A percentile compares a stretch with the other conserved stretches of the same genome.
These are phyloP conservation scores for Yponomeuta cagnagella DNA, from an alignment of 2,888 invertebrate genomes.

Conservation along the genomic window DNA sequence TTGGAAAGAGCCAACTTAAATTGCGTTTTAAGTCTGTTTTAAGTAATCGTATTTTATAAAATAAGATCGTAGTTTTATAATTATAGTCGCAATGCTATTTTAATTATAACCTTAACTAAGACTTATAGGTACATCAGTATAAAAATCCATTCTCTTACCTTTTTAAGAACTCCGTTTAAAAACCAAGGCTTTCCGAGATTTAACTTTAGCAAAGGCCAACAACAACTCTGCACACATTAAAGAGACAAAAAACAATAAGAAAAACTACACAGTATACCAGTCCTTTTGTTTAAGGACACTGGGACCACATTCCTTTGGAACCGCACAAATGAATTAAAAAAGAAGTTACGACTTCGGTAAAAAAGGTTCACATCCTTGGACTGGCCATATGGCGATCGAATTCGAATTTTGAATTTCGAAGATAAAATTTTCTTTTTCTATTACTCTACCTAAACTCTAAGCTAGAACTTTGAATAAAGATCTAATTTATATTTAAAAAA, in stretches of 20 bases:
- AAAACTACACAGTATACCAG: constrained; percentile 51
- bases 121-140: too few relatives aligned
- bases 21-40: too few relatives aligned
- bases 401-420: constrained; percentile 28
- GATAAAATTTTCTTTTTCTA: constrained; percentile 16
- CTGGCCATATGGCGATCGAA: constrained; percentile 34
- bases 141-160: constrained; percentile 29
- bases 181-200: constrained; percentile 26
- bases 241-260: constrained; percentile 25
- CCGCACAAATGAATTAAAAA: constrained; percentile 30
- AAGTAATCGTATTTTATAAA: too few relatives aligned
- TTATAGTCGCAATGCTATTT: too few relatives aligned
- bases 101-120: too few relatives aligned
- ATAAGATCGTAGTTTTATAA: too few relatives aligned
- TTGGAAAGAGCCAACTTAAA: too few relatives aligned
- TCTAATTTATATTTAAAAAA: neutral
- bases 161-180: constrained; percentile 30
- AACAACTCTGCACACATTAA: constrained; percentile 46
- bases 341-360: constrained; percentile 17
- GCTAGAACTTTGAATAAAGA: neutral
- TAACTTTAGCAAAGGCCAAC: constrained; percentile 24
- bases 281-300: constrained; percentile 52
- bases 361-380: constrained; percentile 57
- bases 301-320: constrained; percentile 54
- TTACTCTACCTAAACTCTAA: neutral